Conservation (phyloP, 2,888 invertebrate species). For the Meteorus colon region DNA sequence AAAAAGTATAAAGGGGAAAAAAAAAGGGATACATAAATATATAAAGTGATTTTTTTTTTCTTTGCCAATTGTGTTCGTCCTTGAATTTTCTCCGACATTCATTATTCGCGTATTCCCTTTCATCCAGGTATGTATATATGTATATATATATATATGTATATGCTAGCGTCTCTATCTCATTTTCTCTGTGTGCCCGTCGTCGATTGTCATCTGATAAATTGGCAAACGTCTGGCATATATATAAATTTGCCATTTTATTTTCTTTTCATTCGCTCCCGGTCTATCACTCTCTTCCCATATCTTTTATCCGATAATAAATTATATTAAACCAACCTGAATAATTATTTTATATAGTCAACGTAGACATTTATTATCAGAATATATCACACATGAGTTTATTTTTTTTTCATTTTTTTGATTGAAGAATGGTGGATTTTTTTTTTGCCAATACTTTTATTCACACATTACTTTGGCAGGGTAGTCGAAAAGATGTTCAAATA, state of each 20-base stretch:
- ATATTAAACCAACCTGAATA: no score
- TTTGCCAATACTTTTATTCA: no score
- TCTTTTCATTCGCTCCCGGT: neutral
- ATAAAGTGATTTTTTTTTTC: slow-evolving; percentile 6
- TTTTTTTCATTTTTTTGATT: no score
- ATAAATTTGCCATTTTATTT: slow-evolving; percentile 7
- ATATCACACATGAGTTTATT: neutral
- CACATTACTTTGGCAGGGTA: no score
- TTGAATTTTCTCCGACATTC: slow-evolving; percentile 30
- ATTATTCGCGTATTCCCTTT: slow-evolving; percentile 29
- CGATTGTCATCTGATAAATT: slow-evolving; percentile 35
- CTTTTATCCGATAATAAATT: no score
- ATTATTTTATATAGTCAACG: no score
- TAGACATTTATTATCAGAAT: no score
- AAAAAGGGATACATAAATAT: neutral
- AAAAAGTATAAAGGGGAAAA: neutral
- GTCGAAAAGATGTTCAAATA: no score
- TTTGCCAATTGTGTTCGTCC: slow-evolving; percentile 7
- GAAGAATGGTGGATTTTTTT: no score
- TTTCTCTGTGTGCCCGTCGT: slow-evolving; percentile 2
- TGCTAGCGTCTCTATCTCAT: neutral
- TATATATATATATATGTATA: neutral
- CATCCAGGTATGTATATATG: slow-evolving; percentile 12
- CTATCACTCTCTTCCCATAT: no score
- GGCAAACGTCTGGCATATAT: neutral